Percentiles rank a stretch among this genome's conserved stretches.
phyloP scores from a whole-genome alignment of 2,888 invertebrate species.

The Mythimna impura region DNA sequence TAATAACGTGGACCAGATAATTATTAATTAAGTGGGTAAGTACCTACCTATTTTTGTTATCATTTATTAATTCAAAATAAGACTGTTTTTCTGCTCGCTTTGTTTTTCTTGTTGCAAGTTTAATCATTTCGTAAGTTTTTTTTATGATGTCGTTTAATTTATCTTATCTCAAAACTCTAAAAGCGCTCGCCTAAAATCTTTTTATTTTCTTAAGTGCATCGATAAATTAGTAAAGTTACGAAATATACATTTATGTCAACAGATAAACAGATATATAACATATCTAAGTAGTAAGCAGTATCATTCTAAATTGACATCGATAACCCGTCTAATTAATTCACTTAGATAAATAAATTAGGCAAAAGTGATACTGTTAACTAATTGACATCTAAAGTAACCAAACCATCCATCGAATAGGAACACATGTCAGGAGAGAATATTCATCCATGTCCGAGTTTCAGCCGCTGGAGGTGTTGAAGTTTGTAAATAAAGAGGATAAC shows the following conservation, averaged over 20 bases:
- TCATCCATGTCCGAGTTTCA: slow-evolving; percentile 7
- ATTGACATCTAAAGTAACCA: slow-evolving; percentile 7
- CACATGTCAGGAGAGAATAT: slow-evolving; percentile 8
- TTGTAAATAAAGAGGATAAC: slow-evolving; percentile 25
- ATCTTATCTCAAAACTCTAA: slow-evolving; percentile 18
- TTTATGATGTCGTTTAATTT: slow-evolving; percentile 18
- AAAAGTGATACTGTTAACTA: slow-evolving; percentile 29
- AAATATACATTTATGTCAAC: slow-evolving; percentile 15
- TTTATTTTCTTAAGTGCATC: slow-evolving; percentile 25
- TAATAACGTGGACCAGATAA: slow-evolving; percentile 31
- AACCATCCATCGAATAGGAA: neutral
- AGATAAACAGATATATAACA: slow-evolving; percentile 17
- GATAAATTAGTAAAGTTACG: slow-evolving; percentile 18
- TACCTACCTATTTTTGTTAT: slow-evolving; percentile 21
- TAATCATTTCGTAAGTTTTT: slow-evolving; percentile 3
- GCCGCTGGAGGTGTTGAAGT: neutral
- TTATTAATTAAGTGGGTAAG: slow-evolving; percentile 37
- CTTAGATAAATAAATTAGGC: slow-evolving; percentile 40
- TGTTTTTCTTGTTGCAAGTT: slow-evolving; percentile 5
- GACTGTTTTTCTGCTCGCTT: slow-evolving; percentile 20
- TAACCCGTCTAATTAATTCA: slow-evolving; percentile 54
- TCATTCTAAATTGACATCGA: slow-evolving; percentile 40
- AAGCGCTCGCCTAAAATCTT: slow-evolving; percentile 4
- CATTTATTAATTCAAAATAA: slow-evolving; percentile 31
- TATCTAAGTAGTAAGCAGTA: neutral